These are phyloP conservation scores for Mormyrus iriodes DNA, from an alignment of 2,113 vertebrate species.

Conservation along the genomic window DNA sequence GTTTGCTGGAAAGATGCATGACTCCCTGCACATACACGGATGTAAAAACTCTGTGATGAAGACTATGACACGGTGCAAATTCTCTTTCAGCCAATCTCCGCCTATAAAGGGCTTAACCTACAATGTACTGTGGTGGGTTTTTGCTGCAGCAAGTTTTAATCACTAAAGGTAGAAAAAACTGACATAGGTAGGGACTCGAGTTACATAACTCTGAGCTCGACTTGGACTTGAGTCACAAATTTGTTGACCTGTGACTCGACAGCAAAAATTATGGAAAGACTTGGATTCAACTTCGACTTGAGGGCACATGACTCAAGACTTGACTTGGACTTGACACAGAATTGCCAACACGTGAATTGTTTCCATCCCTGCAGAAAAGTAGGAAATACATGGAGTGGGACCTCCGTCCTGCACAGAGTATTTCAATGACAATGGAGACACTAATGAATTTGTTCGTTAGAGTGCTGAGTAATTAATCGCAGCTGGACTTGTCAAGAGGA, in stretches of 20 bases:
- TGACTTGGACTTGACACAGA: too few relatives aligned
- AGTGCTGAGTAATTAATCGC: neutral
- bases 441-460: neutral
- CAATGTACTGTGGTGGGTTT: neutral
- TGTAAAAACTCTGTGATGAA: too few relatives aligned
- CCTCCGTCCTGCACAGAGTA: neutral
- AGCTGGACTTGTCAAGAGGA: conserved; percentile 14
- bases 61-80: too few relatives aligned
- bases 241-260: neutral
- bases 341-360: too few relatives aligned
- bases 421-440: neutral
- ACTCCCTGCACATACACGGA: too few relatives aligned
- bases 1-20: too few relatives aligned
- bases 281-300: neutral
- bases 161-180: neutral
- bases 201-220: neutral
- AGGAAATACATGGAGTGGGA: neutral
- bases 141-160: neutral
- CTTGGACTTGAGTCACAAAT: neutral
- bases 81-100: neutral
- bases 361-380: neutral
- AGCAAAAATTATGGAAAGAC: neutral
- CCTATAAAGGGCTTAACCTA: neutral
- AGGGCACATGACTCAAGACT: neutral
- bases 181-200: neutral